Conservation (phyloP, 2,888 invertebrate species). For the Chromoteleia sp. region DNA sequence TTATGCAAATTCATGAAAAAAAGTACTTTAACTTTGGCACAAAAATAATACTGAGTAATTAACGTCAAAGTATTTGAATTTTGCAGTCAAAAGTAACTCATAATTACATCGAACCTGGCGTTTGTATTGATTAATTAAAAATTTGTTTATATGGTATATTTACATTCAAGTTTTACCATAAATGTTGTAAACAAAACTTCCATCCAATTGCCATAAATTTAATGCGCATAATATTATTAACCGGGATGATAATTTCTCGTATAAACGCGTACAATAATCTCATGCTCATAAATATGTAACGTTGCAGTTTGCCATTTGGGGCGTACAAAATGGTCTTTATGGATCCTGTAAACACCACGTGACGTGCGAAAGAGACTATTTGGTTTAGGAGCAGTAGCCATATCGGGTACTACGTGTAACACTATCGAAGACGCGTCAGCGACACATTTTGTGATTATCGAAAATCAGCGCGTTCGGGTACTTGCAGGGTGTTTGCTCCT, state of each 20-base stretch:
- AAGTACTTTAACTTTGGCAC: too few relatives aligned
- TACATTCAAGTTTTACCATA: conserved; percentile 34
- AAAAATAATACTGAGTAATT: too few relatives aligned
- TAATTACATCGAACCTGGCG: too few relatives aligned
- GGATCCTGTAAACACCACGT: conserved; percentile 58
- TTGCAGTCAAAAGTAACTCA: too few relatives aligned
- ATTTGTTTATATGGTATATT: conserved; percentile 49
- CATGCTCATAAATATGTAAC: conserved; percentile 67
- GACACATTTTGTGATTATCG: conserved; percentile 63
- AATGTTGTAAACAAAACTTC: conserved; percentile 55
- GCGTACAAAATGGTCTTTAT: conserved; percentile 65
- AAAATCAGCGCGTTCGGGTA: conserved; percentile 43
- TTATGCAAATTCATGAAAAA: too few relatives aligned
- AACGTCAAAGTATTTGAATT: too few relatives aligned
- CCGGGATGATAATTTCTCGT: conserved; percentile 56
- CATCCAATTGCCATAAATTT: conserved; percentile 57
- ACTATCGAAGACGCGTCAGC: conserved; percentile 58
- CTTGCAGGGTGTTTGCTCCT: conserved; percentile 17
- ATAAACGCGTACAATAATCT: conserved; percentile 61
- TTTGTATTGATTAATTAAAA: conserved; percentile 31
- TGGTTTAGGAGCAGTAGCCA: conserved; percentile 59
- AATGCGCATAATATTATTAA: conserved; percentile 60
- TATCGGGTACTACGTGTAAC: conserved; percentile 50
- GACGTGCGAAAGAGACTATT: conserved; percentile 67
- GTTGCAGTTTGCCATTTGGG: conserved; percentile 64